Evolutionary conservation across 2,797 vertebrate genomes (phyloP), one percentile per base, ranked within the genome.

Genomic region (Crypturellus tataupa): DNA sequence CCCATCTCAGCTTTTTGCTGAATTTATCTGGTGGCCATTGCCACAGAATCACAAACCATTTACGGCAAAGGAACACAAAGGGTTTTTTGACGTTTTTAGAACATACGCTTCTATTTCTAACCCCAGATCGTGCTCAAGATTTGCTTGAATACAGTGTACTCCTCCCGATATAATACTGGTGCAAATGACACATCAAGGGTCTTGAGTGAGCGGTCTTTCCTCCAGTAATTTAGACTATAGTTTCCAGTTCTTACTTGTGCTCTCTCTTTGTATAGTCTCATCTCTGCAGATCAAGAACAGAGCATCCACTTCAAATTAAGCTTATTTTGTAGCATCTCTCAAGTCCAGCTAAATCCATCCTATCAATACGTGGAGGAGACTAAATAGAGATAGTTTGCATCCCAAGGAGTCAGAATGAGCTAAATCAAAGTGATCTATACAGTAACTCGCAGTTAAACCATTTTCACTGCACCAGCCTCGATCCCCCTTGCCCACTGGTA

Each of bases 101-200:
- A 5, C 2, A 6, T 10, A 3, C 3, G 14, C 4, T 72, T 40
- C 44, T 24, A 1, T 58, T 70, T 25, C 64, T 12, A 33, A 10
- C 4, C 40, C 63, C 46, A 8, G 33, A 4, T 3, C 62, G 0
- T n/a, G 23, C 23, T 12, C 23, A 33, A 29, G 31, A 1, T 29
- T 51, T 60, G 31, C 82, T 6, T 0, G 7, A 8, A 68, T 39
- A 24, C 9, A 12, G 37, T 2, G 7, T 12, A 4, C 23, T 10
- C 7, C 3, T 3, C 18, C 2, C 37, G 8, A 14, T 51, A 3
- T 1, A 56, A 2, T 44, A 19, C 33, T 68, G 1, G 13, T 4
- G 56, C 4, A 2, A 56, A 42, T 4, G 68, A 9, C 44, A 70
- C 35, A 13, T 1, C 18, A 19, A 72, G 21, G 29, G 31, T 25